phyloP scores from a whole-genome alignment of 2,113 vertebrate species.

The Thymallus thymallus region DNA sequence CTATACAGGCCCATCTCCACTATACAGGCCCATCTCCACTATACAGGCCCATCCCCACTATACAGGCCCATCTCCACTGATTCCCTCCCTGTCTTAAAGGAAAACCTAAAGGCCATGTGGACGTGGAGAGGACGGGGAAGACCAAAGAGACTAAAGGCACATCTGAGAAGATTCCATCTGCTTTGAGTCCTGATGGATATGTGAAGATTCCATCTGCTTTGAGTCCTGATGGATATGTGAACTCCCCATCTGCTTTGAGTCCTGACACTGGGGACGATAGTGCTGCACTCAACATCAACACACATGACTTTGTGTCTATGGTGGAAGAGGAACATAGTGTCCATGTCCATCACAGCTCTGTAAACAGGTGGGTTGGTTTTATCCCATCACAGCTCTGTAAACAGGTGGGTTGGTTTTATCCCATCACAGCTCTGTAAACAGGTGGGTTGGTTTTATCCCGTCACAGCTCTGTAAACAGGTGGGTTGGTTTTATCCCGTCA shows the following conservation, averaged over 20 bases:
- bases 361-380: background rate
- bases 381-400: background rate
- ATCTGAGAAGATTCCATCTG: background rate
- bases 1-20: no score
- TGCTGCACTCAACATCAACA: background rate
- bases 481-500: no score
- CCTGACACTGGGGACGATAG: background rate
- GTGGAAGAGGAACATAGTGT: background rate
- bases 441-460: background rate
- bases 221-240: background rate
- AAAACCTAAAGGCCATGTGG: background rate
- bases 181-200: background rate
- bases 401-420: background rate
- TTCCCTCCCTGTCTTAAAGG: conserved; percentile 13
- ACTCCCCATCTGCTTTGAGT: no score
- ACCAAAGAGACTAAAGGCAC: background rate
- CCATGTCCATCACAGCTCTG: background rate
- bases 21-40: no score
- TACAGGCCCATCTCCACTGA: no score
- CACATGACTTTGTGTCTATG: background rate
- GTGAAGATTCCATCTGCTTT: background rate
- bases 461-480: no score
- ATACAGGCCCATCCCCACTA: no score
- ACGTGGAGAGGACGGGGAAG: background rate
- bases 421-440: background rate